phyloP scores from a whole-genome alignment of 2,797 vertebrate genomes.

The Chrosomus eos region DNA sequence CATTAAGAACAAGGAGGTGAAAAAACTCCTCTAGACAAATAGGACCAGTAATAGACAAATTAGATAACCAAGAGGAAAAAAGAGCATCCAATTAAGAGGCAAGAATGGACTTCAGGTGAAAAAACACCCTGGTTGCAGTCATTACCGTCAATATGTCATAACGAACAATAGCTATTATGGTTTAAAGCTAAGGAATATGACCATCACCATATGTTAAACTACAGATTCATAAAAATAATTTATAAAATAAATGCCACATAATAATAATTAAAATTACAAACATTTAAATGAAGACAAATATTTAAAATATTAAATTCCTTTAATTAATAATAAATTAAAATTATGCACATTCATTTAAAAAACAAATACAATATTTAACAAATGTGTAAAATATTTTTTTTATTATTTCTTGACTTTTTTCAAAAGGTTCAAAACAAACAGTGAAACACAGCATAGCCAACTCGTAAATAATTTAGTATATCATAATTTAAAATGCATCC shows the following conservation, averaged over 20 bases:
- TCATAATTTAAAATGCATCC: neutral
- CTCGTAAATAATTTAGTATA: neutral
- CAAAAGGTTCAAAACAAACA: neutral
- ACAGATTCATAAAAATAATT: neutral
- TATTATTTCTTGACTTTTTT: neutral
- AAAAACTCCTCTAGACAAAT: no score
- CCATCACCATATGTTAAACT: neutral
- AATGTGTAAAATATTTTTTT: neutral
- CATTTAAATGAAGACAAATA: neutral
- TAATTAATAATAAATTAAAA: neutral
- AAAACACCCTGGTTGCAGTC: neutral
- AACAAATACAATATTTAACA: neutral
- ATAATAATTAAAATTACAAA: neutral
- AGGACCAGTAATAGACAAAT: slow-evolving; percentile 38
- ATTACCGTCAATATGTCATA: neutral
- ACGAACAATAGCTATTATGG: neutral
- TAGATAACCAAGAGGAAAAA: slow-evolving; percentile 44
- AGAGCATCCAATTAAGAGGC: slow-evolving; percentile 44
- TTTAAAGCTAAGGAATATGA: no score
- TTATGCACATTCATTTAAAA: neutral
- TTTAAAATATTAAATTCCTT: neutral
- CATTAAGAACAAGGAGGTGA: neutral
- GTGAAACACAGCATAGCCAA: no score
- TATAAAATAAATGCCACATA: neutral
- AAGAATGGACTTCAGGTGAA: slow-evolving; percentile 9